Evolutionary conservation across 2,888 invertebrate genomes (phyloP), one percentile per base, ranked within the genome.

Genomic region (Tethea ocularis): DNA sequence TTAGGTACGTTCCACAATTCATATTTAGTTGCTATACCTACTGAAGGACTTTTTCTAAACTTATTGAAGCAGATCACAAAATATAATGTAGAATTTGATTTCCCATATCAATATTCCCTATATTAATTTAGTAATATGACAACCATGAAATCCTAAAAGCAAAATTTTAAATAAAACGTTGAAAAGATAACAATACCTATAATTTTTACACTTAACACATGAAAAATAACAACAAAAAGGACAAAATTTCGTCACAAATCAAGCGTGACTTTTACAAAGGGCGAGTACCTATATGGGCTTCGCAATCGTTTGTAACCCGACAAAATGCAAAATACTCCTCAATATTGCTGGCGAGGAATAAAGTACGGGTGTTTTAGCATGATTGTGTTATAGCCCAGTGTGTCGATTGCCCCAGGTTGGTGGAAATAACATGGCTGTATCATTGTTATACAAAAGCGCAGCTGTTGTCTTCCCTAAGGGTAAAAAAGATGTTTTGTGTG

Each of bases 381-480:
- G 73, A 78, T 68, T 70, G 87, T 76, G 61, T 88, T 75, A 62
- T 65, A 77, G 78, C 76, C 74, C 76, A 81, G 78, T 82, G 87
- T 83, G 84, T 77, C 82, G 88, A 89, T 87, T 86, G 90, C 90
- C 88, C 75, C 85, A 78, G 88, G 89, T 88, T 77, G 84, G 80
- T 84, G 83, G 83, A 86, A 86, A 86, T 84, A 89, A 87, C 88
- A 82, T 88, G 89, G 89, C 87, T 86, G 86, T 91, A 91, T 91
- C 91, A 91, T 92, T 92, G 92, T 91, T 87, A 82, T 84, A 87
- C 90, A 87, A 88, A 88, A 86, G 85, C 82, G 92, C 92, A 92
- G 92, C 92, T 92, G 92, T 90, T 89, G 85, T 76, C 77, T 86
- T 87, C 89, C 91, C 91, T 75, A 76, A 82, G 90, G 91, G 90